Evolutionary conservation across 2,888 invertebrate species (phyloP).

Genomic region (Neocrepidodera transversa): DNA sequence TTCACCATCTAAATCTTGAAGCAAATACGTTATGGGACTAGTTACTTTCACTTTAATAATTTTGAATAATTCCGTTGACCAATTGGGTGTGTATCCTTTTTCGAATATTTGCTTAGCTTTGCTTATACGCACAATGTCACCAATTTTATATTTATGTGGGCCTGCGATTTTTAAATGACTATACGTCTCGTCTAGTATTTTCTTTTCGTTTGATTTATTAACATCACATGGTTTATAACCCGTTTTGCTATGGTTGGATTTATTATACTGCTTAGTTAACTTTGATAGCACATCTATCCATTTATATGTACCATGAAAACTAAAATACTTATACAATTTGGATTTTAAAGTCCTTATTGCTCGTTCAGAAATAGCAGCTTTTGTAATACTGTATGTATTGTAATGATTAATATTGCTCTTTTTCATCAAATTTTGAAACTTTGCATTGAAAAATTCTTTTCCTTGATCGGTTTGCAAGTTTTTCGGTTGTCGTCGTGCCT

Average conservation of each 20-base stretch:
- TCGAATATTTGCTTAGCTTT: too few relatives aligned
- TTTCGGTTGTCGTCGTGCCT: too few relatives aligned
- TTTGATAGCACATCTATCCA: constrained; percentile 18
- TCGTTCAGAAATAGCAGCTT: constrained; percentile 44
- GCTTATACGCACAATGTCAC: neutral
- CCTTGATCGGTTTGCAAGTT: constrained; percentile 41
- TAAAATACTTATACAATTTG: too few relatives aligned
- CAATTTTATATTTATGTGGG: neutral
- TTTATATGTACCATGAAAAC: constrained; percentile 14
- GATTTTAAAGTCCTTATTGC: constrained; percentile 43
- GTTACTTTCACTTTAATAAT: constrained; percentile 46
- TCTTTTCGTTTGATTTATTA: neutral
- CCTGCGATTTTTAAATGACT: constrained; percentile 42
- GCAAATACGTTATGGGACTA: constrained; percentile 48
- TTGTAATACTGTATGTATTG: constrained; percentile 23
- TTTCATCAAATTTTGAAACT: constrained; percentile 30
- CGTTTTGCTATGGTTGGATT: neutral
- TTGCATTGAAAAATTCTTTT: constrained; percentile 45
- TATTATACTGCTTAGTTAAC: neutral
- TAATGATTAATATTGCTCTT: constrained; percentile 40
- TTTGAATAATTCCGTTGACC: constrained; percentile 53
- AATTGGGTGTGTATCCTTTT: constrained; percentile 48
- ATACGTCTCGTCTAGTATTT: constrained; percentile 39
- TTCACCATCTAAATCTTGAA: constrained; percentile 44
- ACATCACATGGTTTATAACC: neutral